A percentile compares a stretch with the other conserved stretches of the same genome.
These are phyloP conservation scores for Zaprionus lachaisei DNA, from an alignment of 1,140 invertebrate genomes.

Conservation along the genomic window DNA sequence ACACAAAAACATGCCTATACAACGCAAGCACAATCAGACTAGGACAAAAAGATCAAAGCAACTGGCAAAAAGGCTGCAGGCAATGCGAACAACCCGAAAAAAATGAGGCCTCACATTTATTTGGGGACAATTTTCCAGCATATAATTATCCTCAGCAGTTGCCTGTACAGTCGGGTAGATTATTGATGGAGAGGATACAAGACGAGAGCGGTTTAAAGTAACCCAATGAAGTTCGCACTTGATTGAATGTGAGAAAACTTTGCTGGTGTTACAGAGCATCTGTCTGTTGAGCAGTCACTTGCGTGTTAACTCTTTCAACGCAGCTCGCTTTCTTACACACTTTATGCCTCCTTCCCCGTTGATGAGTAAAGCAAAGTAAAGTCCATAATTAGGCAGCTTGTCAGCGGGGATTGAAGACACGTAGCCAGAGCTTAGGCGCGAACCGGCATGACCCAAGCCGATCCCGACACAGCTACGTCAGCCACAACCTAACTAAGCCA, in stretches of 20 bases:
- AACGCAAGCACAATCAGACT: conserved; percentile 40
- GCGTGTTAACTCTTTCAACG: background rate
- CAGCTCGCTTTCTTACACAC: background rate
- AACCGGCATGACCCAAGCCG: background rate
- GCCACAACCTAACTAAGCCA: conserved; percentile 28
- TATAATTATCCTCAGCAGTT: background rate
- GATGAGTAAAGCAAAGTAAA: conserved; percentile 39
- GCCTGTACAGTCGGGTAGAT: background rate
- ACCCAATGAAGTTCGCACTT: background rate
- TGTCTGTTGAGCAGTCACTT: background rate
- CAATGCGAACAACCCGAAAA: conserved; percentile 28
- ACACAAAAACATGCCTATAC: background rate
- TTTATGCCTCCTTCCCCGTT: background rate
- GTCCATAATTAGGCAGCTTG: conserved; percentile 71
- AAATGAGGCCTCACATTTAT: background rate
- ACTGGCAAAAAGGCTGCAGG: conserved; percentile 56
- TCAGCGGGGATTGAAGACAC: conserved; percentile 40
- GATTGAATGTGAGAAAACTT: background rate
- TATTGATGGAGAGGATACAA: background rate
- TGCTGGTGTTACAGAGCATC: background rate
- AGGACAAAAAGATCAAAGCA: conserved; percentile 64
- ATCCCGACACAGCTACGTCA: background rate
- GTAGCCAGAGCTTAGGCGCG: background rate
- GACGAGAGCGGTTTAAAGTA: background rate
- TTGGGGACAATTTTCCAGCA: conserved; percentile 2